Evolutionary conservation across 2,888 invertebrate genomes (phyloP), one percentile per base, ranked within the genome.

Genomic region (Drosophila fungiperda): DNA sequence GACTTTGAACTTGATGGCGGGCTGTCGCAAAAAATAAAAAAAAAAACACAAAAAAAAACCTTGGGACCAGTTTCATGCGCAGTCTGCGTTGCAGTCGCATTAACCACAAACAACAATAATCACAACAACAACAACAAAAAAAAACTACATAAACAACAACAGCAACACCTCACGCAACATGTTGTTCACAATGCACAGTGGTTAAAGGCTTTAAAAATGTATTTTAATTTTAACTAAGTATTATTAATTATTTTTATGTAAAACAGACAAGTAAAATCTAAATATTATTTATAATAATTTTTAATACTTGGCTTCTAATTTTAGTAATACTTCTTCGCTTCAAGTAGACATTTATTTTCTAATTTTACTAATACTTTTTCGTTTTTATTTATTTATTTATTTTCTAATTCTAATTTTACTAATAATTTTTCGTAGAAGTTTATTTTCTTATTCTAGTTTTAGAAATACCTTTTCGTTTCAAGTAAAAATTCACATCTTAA

Each of bases 1-100:
- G 87, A 89, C 89, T 89, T 87, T 87, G 87, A 87, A 87, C 87
- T 87, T 87, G 87, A 87, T 88, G 82, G 83, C 76, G 70, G 69
- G 68, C 72, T 65, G 60, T 55, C 55, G 72, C 72, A 58, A 70
- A 68, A 66, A 35, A 15, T 1, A 15, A 20, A 20, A 20, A 8
- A 45, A 35, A 3, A 29, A 23, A 11, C 29, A 49, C 20, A 33
- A 29, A 48, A 45, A 53, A 40, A 35, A 38, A 59, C 17, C 69
- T 53, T 33, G 38, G 38, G 68, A 59, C 50, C 55, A 68, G 76
- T 67, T 49, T 67, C 38, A 53, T 32, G 36, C 45, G 42, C 36
- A 78, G 58, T 58, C 38, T 29, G 20, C 38, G 67, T 40, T 54
- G 65, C 69, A 73, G 60, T 76, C 63, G 66, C 83, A 83, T 76